A percentile compares a stretch with the other conserved stretches of the same genome.
Evolutionary conservation across 2,113 vertebrate genomes (phyloP).

Genomic region (Peromyscus californicus): DNA sequence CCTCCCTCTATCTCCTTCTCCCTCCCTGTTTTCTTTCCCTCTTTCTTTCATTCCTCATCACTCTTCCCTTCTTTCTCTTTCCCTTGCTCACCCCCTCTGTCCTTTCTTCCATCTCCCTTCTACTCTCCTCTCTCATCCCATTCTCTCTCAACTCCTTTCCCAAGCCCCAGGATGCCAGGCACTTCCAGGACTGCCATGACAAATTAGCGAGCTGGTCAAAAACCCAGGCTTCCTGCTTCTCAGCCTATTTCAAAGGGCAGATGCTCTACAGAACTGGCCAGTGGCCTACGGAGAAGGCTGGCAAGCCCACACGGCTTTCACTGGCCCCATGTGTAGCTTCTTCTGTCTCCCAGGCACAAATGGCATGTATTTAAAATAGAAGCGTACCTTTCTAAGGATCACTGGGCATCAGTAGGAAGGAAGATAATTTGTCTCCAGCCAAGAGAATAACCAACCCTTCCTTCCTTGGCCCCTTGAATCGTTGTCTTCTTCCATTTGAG

Average conservation of each 20-base stretch:
- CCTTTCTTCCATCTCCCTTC: not conserved
- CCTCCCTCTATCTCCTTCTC: not conserved
- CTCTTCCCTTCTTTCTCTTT: not conserved
- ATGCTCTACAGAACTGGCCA: constrained; percentile 70
- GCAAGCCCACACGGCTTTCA: constrained; percentile 15
- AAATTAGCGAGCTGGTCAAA: constrained; percentile 61
- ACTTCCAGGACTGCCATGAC: constrained; percentile 65
- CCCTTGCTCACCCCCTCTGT: not conserved
- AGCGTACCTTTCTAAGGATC: constrained; percentile 57
- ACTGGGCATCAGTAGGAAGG: not conserved
- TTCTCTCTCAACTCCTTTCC: not conserved
- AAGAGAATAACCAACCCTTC: constrained; percentile 20
- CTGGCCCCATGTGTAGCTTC: constrained; percentile 15
- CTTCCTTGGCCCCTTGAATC: constrained; percentile 17
- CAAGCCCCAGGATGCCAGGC: not conserved
- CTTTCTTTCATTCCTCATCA: not conserved
- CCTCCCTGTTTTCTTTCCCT: not conserved
- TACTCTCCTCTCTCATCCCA: not conserved
- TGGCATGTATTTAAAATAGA: not conserved
- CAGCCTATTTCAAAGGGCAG: constrained; percentile 62
- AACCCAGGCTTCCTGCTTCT: constrained; percentile 4
- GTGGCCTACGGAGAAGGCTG: constrained; percentile 74
- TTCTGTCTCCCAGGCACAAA: constrained; percentile 47
- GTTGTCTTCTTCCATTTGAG: not conserved
- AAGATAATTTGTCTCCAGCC: constrained; percentile 20